Conservation (phyloP, 2,797 vertebrate species). For the Peromyscus aztecus region DNA sequence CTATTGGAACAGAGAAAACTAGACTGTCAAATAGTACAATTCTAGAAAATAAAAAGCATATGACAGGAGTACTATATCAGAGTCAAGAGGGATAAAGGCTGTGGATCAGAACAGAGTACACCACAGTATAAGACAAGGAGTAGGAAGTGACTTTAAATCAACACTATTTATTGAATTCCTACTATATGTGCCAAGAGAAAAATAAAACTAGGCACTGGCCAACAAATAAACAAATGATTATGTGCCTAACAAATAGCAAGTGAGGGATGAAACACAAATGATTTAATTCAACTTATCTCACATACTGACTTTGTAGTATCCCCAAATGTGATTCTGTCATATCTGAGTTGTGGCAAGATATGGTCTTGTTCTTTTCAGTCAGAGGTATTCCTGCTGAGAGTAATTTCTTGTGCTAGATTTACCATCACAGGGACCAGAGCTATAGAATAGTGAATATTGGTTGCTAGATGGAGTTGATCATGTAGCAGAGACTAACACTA, state of each 20-base stretch:
- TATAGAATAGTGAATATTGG: slow-evolving; percentile 14
- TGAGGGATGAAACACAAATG: neutral
- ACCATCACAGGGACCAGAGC: neutral
- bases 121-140: neutral
- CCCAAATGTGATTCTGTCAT: slow-evolving; percentile 42
- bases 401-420: slow-evolving; percentile 33
- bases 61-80: neutral
- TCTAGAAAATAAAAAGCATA: neutral
- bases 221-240: slow-evolving; percentile 34
- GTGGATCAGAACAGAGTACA: neutral
- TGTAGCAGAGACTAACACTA: slow-evolving; percentile 2
- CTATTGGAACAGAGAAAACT: neutral
- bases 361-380: neutral
- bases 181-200: slow-evolving; percentile 42
- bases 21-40: neutral
- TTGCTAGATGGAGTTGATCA: neutral
- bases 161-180: slow-evolving; percentile 3
- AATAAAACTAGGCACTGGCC: neutral
- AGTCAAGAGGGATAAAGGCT: neutral
- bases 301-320: neutral
- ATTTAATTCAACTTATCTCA: slow-evolving; percentile 43
- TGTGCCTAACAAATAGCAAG: neutral
- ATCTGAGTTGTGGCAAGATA: slow-evolving; percentile 15
- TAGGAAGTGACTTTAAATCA: slow-evolving; percentile 2
- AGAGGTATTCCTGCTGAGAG: neutral